Evolutionary conservation across 2,113 vertebrate species (phyloP).

Genomic region (Vulpes ferrilata): DNA sequence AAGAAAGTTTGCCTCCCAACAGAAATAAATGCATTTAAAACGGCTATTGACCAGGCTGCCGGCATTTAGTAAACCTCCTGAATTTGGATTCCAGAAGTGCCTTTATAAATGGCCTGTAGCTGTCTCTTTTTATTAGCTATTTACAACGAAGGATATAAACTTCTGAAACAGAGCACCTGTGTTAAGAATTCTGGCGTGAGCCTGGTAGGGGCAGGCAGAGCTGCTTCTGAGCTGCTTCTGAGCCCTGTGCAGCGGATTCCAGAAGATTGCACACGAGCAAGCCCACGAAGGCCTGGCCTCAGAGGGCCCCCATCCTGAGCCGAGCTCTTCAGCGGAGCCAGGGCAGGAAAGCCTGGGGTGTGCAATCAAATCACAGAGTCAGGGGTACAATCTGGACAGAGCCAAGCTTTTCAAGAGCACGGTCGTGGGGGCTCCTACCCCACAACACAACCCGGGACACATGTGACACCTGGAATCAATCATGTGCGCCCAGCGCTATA

Average conservation of each 20-base stretch:
- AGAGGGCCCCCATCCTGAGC: neutral
- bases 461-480: neutral
- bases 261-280: neutral
- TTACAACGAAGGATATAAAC: slow-evolving; percentile 54
- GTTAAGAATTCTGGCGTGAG: neutral
- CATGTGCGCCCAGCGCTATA: neutral
- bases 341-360: neutral
- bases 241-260: neutral
- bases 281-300: neutral
- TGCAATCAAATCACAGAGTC: neutral
- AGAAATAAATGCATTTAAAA: slow-evolving; percentile 77
- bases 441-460: neutral
- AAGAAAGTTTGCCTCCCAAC: slow-evolving; percentile 58
- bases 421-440: neutral
- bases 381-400: neutral
- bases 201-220: neutral
- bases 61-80: slow-evolving; percentile 42
- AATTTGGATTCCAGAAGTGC: slow-evolving; percentile 55
- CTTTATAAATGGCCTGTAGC: slow-evolving; percentile 57
- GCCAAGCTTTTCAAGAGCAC: neutral
- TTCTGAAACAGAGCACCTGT: slow-evolving; percentile 56
- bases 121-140: slow-evolving; percentile 67
- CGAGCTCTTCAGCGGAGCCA: neutral
- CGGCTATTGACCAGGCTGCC: slow-evolving; percentile 62
- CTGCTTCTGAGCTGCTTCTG: neutral